Conservation (phyloP, 2,113 vertebrate species). For the Sturnira hondurensis region DNA sequence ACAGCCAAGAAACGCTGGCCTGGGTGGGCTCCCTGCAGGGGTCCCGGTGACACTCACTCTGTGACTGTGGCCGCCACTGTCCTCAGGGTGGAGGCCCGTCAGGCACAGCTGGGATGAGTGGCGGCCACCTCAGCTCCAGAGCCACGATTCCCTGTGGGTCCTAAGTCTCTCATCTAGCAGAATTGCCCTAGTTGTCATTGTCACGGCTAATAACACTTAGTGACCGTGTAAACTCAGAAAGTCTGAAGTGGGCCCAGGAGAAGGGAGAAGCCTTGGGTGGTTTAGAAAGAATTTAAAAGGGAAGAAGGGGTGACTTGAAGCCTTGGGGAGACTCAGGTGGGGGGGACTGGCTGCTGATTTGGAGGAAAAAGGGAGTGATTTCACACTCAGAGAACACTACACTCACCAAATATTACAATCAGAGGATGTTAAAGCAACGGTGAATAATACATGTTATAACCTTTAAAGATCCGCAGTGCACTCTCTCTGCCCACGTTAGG, state of each 20-base stretch:
- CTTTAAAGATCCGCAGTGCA: neutral
- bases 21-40: too few relatives aligned
- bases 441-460: neutral
- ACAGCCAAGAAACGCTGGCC: neutral
- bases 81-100: neutral
- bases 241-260: neutral
- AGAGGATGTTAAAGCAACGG: neutral
- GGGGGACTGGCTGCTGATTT: neutral
- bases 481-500: neutral
- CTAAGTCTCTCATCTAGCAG: fast-evolving
- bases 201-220: neutral
- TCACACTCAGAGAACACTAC: neutral
- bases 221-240: neutral
- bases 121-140: neutral
- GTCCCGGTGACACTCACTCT: neutral
- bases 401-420: neutral
- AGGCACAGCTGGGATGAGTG: neutral
- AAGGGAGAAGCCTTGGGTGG: neutral
- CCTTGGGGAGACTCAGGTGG: neutral
- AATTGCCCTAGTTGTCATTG: neutral
- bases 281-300: neutral
- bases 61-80: neutral
- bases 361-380: neutral
- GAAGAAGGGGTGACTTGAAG: neutral
- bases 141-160: neutral